These are phyloP conservation scores for Dryobotodes eremita DNA, from an alignment of 2,888 invertebrate species.

Conservation along the genomic window DNA sequence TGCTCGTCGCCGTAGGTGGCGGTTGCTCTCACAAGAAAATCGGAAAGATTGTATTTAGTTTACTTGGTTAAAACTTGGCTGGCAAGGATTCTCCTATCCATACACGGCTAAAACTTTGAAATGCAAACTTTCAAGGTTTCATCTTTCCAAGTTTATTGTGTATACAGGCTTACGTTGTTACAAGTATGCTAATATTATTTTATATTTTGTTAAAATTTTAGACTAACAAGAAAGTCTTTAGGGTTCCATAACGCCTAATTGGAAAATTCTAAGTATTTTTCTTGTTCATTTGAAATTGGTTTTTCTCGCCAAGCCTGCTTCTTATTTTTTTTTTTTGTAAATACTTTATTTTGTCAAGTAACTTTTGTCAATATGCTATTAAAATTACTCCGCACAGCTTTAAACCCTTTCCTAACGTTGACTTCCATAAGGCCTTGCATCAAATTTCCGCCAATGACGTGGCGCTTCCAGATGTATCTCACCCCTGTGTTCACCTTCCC, in stretches of 20 bases:
- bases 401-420: constrained; percentile 6
- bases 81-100: constrained; percentile 29
- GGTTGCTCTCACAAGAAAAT: constrained; percentile 26
- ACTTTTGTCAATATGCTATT: background rate
- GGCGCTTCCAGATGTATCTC: constrained; percentile 62
- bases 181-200: constrained; percentile 26
- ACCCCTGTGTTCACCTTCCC: constrained; percentile 64
- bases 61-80: constrained; percentile 20
- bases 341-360: background rate
- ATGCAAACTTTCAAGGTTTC: constrained; percentile 30
- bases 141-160: constrained; percentile 37
- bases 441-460: constrained; percentile 63
- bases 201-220: constrained; percentile 24
- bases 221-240: background rate
- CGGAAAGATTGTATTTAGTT: constrained; percentile 29
- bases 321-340: too few species aligned
- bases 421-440: constrained; percentile 37
- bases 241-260: background rate
- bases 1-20: constrained; percentile 2
- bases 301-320: background rate
- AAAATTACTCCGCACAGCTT: constrained; percentile 12
- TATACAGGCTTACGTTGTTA: constrained; percentile 31
- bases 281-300: background rate
- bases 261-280: background rate
- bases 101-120: constrained; percentile 33